Evolutionary conservation across 2,888 invertebrate genomes (phyloP).

Genomic region (Lycocerus yunnanus): DNA sequence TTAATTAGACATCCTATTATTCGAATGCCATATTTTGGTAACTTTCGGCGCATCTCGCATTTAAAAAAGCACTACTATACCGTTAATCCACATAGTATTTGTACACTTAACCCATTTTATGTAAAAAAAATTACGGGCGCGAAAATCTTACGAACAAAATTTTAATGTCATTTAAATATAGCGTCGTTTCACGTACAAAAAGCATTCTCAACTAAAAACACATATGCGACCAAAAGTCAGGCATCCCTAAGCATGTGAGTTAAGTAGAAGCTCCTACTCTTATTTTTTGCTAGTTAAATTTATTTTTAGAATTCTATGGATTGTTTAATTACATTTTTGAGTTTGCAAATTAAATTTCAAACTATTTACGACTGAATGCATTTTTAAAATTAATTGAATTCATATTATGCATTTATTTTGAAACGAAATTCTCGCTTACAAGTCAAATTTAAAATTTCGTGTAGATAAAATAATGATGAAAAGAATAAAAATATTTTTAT

Average conservation of each 20-base stretch:
- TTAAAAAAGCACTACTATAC: constrained; percentile 8
- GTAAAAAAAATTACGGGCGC: neutral
- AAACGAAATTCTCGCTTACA: neutral
- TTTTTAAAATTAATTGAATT: neutral
- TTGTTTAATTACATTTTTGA: constrained; percentile 28
- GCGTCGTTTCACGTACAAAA: constrained; percentile 28
- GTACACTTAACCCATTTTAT: constrained; percentile 21
- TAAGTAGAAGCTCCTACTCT: constrained; percentile 30
- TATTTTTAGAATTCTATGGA: constrained; percentile 36
- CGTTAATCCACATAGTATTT: constrained; percentile 21
- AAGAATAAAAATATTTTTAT: neutral
- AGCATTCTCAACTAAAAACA: constrained; percentile 32
- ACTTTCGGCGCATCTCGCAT: constrained; percentile 29
- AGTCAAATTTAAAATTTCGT: neutral
- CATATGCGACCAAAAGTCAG: constrained; percentile 27
- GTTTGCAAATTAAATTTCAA: constrained; percentile 12
- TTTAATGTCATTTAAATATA: neutral
- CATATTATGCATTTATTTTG: neutral
- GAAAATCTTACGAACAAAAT: neutral
- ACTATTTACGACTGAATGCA: neutral
- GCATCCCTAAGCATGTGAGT: constrained; percentile 26
- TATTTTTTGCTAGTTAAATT: constrained; percentile 25
- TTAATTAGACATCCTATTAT: constrained; percentile 16
- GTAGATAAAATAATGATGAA: neutral
- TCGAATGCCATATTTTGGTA: constrained; percentile 24